A percentile compares a stretch with the other conserved stretches of the same genome.
phyloP scores from a whole-genome alignment of 1,140 invertebrate species.

The Nomia melanderi region DNA sequence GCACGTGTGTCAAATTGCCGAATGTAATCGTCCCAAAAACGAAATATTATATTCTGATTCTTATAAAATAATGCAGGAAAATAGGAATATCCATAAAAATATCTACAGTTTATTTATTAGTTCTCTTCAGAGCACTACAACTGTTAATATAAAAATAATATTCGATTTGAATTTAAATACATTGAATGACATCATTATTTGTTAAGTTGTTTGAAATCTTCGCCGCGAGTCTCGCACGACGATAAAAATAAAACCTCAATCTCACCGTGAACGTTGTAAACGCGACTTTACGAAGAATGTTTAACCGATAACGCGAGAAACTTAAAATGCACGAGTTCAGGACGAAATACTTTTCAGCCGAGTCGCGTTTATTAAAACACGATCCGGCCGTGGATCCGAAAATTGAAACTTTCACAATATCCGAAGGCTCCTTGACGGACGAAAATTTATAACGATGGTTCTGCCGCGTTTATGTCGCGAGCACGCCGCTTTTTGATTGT shows the following conservation, averaged over 20 bases:
- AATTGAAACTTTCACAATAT: not conserved
- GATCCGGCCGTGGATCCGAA: not conserved
- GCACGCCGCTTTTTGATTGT: conserved; percentile 20
- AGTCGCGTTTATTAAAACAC: not conserved
- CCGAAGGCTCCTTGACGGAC: not conserved
- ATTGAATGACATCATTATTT: too few relatives aligned
- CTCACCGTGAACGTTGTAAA: not conserved
- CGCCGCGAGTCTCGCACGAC: too few relatives aligned
- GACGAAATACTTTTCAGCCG: not conserved
- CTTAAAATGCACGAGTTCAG: not conserved
- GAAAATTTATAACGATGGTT: not conserved
- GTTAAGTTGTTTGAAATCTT: too few relatives aligned
- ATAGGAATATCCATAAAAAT: too few relatives aligned
- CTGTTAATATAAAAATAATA: too few relatives aligned
- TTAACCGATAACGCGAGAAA: not conserved
- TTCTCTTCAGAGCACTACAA: too few relatives aligned
- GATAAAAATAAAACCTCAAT: not conserved
- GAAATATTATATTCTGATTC: too few relatives aligned
- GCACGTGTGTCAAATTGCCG: too few relatives aligned
- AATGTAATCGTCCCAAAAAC: too few relatives aligned
- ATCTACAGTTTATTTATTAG: too few relatives aligned
- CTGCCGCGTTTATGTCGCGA: not conserved
- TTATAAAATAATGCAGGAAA: too few relatives aligned
- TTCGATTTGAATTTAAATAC: too few relatives aligned
- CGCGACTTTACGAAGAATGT: not conserved